Percentiles rank a stretch among this genome's conserved stretches.
phyloP scores from a whole-genome alignment of 2,888 invertebrate genomes.

The Schizotus pectinicornis region DNA sequence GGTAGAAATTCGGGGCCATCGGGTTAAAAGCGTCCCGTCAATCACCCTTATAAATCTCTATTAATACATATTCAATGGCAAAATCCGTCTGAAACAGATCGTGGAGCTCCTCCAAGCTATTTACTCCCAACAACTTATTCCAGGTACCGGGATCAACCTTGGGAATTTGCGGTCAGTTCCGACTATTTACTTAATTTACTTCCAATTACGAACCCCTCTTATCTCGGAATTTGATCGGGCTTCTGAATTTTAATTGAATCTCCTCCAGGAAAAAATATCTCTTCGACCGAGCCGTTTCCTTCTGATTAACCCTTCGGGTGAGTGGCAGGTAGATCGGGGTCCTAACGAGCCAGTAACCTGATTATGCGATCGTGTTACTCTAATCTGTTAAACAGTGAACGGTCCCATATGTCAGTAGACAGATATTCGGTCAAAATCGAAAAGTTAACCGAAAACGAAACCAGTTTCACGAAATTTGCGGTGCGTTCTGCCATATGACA shows the following conservation, averaged over 20 bases:
- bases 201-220: conserved; percentile 30
- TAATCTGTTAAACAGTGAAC: conserved; percentile 7
- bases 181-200: conserved; percentile 31
- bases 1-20: conserved; percentile 20
- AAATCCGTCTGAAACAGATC: conserved; percentile 24
- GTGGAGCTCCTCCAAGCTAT: conserved; percentile 16
- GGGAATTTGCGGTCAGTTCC: conserved; percentile 29
- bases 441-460: conserved; percentile 4
- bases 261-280: conserved; percentile 7
- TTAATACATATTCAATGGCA: conserved; percentile 32
- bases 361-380: conserved; percentile 4
- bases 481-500: conserved; percentile 6
- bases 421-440: neutral
- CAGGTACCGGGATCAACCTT: conserved; percentile 12
- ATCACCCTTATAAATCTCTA: conserved; percentile 26
- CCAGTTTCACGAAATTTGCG: conserved; percentile 8
- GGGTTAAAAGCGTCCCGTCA: conserved; percentile 14
- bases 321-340: conserved; percentile 7
- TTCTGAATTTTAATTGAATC: conserved; percentile 32
- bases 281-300: neutral
- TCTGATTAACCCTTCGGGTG: neutral
- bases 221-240: conserved; percentile 29
- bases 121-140: conserved; percentile 25
- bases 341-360: conserved; percentile 3
- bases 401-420: neutral